These are phyloP conservation scores for Entelurus aequoreus DNA, from an alignment of 2,113 vertebrate species.

Conservation along the genomic window DNA sequence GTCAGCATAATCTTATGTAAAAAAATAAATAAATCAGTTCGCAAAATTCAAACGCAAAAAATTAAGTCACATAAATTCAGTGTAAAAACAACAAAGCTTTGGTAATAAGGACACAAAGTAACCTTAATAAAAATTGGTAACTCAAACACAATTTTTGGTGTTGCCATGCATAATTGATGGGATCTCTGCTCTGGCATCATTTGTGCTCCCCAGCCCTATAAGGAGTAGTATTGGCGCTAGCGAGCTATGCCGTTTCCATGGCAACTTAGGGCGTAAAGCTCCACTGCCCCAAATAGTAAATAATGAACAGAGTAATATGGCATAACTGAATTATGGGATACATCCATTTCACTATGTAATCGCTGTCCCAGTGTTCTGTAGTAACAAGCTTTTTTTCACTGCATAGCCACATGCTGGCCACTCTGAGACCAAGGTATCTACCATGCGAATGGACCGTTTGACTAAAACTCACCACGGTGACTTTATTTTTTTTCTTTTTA, in stretches of 20 bases:
- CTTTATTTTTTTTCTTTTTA: constrained; percentile 99
- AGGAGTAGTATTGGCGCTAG: neutral
- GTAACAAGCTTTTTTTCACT: neutral
- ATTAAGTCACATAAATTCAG: too few relatives aligned
- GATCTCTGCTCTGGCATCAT: neutral
- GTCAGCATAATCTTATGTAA: too few relatives aligned
- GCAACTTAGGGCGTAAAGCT: neutral
- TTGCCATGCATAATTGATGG: neutral
- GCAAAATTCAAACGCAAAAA: too few relatives aligned
- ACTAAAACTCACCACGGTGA: constrained; percentile 69
- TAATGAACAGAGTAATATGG: neutral
- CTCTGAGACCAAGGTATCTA: neutral
- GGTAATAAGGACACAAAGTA: too few relatives aligned
- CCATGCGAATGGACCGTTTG: neutral
- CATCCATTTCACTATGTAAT: too few relatives aligned
- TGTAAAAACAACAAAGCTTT: too few relatives aligned
- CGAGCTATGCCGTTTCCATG: neutral
- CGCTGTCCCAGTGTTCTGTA: neutral
- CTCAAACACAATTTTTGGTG: neutral
- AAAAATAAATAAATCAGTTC: too few relatives aligned
- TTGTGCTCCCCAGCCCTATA: neutral
- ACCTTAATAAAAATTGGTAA: too few relatives aligned
- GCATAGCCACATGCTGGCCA: neutral
- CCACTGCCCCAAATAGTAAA: neutral
- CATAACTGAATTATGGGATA: too few relatives aligned